phyloP scores from a whole-genome alignment of 2,113 vertebrate genomes.

The Cygnus buccinator region DNA sequence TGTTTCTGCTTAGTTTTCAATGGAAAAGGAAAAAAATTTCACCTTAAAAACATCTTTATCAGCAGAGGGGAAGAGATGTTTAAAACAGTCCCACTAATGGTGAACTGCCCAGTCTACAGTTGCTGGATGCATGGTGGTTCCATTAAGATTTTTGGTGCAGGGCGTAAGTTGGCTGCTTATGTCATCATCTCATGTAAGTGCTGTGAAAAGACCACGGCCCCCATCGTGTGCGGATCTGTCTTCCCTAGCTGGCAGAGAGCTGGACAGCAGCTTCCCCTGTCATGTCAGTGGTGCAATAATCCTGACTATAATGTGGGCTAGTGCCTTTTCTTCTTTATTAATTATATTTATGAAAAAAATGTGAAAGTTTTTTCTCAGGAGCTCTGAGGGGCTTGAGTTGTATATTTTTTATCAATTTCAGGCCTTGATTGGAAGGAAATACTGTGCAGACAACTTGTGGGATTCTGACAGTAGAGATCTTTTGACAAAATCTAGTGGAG shows the following conservation, averaged over 20 bases:
- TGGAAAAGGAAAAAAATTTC: background rate
- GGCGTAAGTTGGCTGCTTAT: background rate
- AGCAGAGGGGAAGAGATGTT: background rate
- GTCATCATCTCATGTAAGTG: background rate
- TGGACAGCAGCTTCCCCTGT: background rate
- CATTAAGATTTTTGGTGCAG: background rate
- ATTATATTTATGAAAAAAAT: slow-evolving; percentile 13
- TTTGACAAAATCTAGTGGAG: background rate
- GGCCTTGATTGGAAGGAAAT: background rate
- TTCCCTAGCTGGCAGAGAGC: background rate
- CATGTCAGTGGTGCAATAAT: background rate
- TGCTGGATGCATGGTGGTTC: background rate
- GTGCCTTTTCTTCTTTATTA: slow-evolving; percentile 47
- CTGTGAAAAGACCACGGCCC: background rate
- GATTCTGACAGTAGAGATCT: background rate
- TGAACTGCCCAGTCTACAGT: background rate
- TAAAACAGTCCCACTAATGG: background rate
- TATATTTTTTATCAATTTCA: background rate
- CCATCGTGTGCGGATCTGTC: background rate
- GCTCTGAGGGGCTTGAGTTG: background rate
- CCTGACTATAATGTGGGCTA: background rate
- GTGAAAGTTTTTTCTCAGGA: slow-evolving; percentile 10
- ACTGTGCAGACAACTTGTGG: background rate
- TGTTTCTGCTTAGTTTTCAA: background rate
- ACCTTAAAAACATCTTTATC: background rate